These are phyloP conservation scores for Aphrocallistes beatrix DNA, from an alignment of 37 sponge, comb jelly and placozoan genomes.

Conservation along the genomic window DNA sequence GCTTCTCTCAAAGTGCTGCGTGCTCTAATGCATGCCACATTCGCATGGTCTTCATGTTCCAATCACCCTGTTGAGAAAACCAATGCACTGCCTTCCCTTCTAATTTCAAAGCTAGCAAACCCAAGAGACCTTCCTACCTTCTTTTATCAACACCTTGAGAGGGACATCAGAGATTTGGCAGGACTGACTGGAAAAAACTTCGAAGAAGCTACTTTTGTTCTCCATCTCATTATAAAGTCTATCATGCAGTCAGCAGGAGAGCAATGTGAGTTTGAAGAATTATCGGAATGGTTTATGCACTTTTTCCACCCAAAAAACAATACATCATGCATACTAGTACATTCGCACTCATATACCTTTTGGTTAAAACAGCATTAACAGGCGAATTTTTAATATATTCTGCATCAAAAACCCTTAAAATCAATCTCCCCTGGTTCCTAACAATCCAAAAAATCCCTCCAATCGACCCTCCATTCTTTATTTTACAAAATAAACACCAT, in stretches of 20 bases:
- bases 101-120: background rate
- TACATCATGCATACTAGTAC: too few relatives aligned
- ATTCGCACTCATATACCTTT: too few relatives aligned
- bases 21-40: background rate
- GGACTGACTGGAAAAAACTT: slow-evolving; percentile 16
- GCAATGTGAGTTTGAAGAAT: slow-evolving; percentile 17
- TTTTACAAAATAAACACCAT: too few relatives aligned
- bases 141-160: slow-evolving; percentile 54
- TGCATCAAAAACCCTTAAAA: too few relatives aligned
- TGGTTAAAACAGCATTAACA: background rate
- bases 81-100: background rate
- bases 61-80: background rate
- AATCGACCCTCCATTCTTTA: too few relatives aligned
- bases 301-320: too few relatives aligned
- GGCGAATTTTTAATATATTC: background rate
- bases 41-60: slow-evolving; percentile 13
- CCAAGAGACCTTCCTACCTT: slow-evolving; percentile 25
- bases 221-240: slow-evolving; percentile 39
- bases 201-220: slow-evolving; percentile 39
- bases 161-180: slow-evolving; percentile 36
- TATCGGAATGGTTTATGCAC: too few relatives aligned
- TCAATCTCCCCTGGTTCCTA: too few relatives aligned
- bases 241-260: background rate
- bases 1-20: background rate
- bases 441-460: too few relatives aligned